phyloP scores from a whole-genome alignment of 2,888 invertebrate genomes.

The Netelia melanura region DNA sequence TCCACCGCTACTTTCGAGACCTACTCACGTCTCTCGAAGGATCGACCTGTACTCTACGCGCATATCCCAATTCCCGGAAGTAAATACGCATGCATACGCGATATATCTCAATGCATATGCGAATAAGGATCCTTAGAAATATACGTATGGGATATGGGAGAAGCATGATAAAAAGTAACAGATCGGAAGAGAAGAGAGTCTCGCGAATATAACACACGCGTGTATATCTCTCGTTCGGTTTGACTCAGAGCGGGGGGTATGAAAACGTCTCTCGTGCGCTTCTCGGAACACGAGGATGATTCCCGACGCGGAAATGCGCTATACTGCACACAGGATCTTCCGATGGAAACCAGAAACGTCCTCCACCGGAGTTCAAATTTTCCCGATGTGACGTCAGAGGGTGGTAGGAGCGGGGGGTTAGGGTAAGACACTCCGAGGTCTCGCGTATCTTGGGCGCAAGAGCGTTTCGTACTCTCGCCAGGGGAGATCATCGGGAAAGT shows the following conservation, averaged over 20 bases:
- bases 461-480: slow-evolving; percentile 26
- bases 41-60: slow-evolving; percentile 3
- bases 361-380: not conserved
- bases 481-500: slow-evolving; percentile 43
- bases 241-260: not conserved
- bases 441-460: slow-evolving; percentile 24
- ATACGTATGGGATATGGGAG: slow-evolving; percentile 4
- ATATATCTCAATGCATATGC: not conserved
- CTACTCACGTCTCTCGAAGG: not conserved
- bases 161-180: slow-evolving; percentile 23
- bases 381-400: not conserved
- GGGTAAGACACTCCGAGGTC: slow-evolving; percentile 11
- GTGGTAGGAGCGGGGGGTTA: not conserved
- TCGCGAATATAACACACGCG: not conserved
- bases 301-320: not conserved
- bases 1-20: not conserved
- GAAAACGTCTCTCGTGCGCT: not conserved
- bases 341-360: slow-evolving; percentile 9
- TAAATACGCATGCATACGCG: not conserved
- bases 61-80: slow-evolving; percentile 17
- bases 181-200: slow-evolving; percentile 29
- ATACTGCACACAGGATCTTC: not conserved
- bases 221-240: slow-evolving; percentile 36
- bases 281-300: not conserved
- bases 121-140: not conserved